These are phyloP conservation scores for Pseudococcus viburni DNA, from an alignment of 2,888 invertebrate species.

Conservation along the genomic window DNA sequence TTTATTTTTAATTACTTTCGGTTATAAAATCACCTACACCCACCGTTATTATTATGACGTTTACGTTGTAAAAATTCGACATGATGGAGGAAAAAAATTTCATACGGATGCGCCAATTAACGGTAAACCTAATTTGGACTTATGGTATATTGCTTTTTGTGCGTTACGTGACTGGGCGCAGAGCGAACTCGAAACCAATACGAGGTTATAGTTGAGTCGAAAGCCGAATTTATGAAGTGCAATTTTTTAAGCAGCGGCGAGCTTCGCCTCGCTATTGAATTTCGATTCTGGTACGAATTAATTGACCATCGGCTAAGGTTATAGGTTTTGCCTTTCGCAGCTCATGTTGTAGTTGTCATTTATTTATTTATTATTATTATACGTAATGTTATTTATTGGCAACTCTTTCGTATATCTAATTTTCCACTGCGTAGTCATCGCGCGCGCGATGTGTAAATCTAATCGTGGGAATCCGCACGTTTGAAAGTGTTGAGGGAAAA, in stretches of 20 bases:
- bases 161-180: constrained; percentile 8
- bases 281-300: constrained; percentile 25
- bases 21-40: constrained; percentile 42
- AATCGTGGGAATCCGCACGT: not conserved
- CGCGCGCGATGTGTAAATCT: not conserved
- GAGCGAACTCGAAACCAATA: constrained; percentile 2
- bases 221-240: constrained; percentile 17
- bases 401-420: not conserved
- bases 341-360: not conserved
- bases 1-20: constrained; percentile 54
- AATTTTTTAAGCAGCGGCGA: not conserved
- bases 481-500: not conserved
- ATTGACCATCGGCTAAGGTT: constrained; percentile 7
- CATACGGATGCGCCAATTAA: constrained; percentile 38
- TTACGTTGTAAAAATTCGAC: not conserved
- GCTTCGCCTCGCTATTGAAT: constrained; percentile 11
- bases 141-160: constrained; percentile 12
- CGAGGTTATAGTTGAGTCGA: not conserved
- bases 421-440: not conserved
- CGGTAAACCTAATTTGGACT: constrained; percentile 43
- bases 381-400: not conserved
- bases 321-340: constrained; percentile 11
- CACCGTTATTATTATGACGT: constrained; percentile 24
- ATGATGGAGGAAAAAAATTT: not conserved
- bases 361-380: constrained; percentile 25